Percentiles rank a stretch among this genome's conserved stretches.
Evolutionary conservation across 2,113 vertebrate species (phyloP).

Genomic region (Phalacrocorax pelagicus): DNA sequence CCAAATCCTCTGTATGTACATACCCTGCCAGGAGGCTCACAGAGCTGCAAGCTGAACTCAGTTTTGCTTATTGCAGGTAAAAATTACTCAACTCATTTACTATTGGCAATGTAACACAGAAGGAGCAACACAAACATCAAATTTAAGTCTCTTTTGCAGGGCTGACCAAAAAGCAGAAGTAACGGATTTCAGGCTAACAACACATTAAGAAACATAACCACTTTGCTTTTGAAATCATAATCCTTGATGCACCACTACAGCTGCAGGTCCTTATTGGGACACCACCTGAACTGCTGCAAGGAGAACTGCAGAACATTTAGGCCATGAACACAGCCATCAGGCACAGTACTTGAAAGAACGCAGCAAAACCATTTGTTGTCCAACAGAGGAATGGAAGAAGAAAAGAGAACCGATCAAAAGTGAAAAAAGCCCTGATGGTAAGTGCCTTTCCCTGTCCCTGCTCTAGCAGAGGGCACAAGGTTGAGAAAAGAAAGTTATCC

Average conservation of each 20-base stretch:
- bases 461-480: not conserved
- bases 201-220: not conserved
- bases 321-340: accelerated
- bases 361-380: not conserved
- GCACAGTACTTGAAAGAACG: not conserved
- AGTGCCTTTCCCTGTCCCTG: not conserved
- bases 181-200: not conserved
- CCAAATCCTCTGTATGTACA: not conserved
- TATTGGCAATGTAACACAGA: not conserved
- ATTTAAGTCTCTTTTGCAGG: not conserved
- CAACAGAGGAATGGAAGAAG: not conserved
- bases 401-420: not conserved
- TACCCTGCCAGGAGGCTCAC: not conserved
- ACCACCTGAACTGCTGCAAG: not conserved
- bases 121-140: not conserved
- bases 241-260: not conserved
- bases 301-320: not conserved
- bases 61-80: not conserved
- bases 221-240: not conserved
- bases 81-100: not conserved
- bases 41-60: not conserved
- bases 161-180: not conserved
- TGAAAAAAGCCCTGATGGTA: not conserved
- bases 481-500: not conserved
- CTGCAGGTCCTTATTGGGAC: not conserved